Conservation (phyloP, 2,888 invertebrate species). For the Cetonia aurata region DNA sequence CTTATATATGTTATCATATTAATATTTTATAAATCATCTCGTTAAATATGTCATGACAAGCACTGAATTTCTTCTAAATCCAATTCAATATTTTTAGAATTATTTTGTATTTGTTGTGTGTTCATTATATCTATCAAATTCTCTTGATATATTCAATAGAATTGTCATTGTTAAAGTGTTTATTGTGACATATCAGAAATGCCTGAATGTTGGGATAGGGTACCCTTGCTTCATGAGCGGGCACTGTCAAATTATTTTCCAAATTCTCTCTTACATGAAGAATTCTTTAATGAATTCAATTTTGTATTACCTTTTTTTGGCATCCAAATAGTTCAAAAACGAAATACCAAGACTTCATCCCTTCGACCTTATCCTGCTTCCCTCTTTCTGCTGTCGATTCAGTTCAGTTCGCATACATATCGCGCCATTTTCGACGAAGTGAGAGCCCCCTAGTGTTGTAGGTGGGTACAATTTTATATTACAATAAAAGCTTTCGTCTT, state of each 20-base stretch:
- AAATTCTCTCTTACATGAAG: neutral
- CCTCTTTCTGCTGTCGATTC: slow-evolving; percentile 1
- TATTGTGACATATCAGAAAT: slow-evolving; percentile 63
- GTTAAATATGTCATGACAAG: neutral
- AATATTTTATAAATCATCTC: too few relatives aligned
- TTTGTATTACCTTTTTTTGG: too few relatives aligned
- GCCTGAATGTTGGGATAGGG: slow-evolving; percentile 99
- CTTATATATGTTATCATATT: too few relatives aligned
- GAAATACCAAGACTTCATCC: neutral
- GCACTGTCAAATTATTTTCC: slow-evolving; percentile 61
- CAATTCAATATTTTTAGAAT: neutral
- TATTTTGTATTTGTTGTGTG: too few relatives aligned
- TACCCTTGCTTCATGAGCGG: slow-evolving; percentile 79
- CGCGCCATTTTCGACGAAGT: too few relatives aligned
- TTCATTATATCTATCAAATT: too few relatives aligned
- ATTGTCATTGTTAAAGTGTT: slow-evolving; percentile 9
- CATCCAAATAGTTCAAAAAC: too few relatives aligned
- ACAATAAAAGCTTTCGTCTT: too few relatives aligned
- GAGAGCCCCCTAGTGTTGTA: too few relatives aligned
- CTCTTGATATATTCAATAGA: too few relatives aligned
- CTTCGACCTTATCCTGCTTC: neutral
- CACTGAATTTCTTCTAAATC: neutral
- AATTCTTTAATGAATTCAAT: too few relatives aligned
- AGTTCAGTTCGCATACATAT: neutral
- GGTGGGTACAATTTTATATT: too few relatives aligned